A percentile compares a stretch with the other conserved stretches of the same genome.
Evolutionary conservation across 2,113 vertebrate genomes (phyloP).

Genomic region (Choloepus hoffmanni): DNA sequence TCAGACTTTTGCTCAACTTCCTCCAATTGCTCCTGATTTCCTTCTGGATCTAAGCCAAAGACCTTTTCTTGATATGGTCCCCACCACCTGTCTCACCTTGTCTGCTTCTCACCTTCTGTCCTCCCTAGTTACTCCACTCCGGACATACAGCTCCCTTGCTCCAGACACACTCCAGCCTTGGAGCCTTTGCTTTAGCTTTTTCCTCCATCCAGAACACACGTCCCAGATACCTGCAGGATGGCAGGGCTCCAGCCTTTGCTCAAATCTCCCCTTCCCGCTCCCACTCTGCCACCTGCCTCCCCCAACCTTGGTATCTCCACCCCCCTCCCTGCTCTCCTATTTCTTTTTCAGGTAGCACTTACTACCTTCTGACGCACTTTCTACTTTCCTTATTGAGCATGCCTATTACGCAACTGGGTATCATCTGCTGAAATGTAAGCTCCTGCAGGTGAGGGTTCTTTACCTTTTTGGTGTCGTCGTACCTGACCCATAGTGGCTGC

Average conservation of each 20-base stretch:
- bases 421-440: slow-evolving; percentile 58
- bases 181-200: neutral
- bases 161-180: too few species aligned
- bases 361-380: slow-evolving; percentile 24
- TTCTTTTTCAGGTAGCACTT: neutral
- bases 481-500: slow-evolving; percentile 8
- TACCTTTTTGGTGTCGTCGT: slow-evolving; percentile 32
- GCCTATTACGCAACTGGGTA: slow-evolving; percentile 48
- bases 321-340: neutral
- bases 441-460: neutral
- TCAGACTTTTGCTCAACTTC: neutral
- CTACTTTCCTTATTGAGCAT: slow-evolving; percentile 46
- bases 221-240: neutral
- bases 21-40: neutral
- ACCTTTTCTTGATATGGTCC: neutral
- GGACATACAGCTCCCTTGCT: accelerated
- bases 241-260: neutral
- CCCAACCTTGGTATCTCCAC: neutral
- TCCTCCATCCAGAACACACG: neutral
- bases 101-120: neutral
- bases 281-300: neutral
- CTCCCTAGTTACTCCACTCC: neutral
- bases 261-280: neutral
- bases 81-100: neutral
- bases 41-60: neutral